phyloP scores from a whole-genome alignment of 2,888 invertebrate genomes.

The Drosophila maculinotata region DNA sequence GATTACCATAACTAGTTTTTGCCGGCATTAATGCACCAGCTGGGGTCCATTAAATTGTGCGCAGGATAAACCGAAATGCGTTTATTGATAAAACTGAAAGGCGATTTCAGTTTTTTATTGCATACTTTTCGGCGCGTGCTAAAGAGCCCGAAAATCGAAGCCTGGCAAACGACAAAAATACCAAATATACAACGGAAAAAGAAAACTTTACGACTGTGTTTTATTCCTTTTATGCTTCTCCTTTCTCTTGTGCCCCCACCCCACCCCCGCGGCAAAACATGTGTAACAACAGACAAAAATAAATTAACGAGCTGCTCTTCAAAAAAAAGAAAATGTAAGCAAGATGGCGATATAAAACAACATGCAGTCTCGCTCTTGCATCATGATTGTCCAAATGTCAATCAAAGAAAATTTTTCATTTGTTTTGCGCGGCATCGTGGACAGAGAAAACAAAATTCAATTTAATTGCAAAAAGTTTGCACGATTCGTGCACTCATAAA shows the following conservation, averaged over 20 bases:
- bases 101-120: conserved; percentile 44
- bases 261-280: conserved; percentile 17
- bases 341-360: conserved; percentile 6
- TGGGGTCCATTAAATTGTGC: conserved; percentile 27
- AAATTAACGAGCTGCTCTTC: conserved; percentile 53
- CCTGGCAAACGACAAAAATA: background rate
- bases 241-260: conserved; percentile 13
- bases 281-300: conserved; percentile 45
- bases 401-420: conserved; percentile 46
- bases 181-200: conserved; percentile 26
- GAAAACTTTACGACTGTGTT: conserved; percentile 42
- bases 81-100: conserved; percentile 59
- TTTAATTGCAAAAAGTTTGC: conserved; percentile 53
- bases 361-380: conserved; percentile 3
- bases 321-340: conserved; percentile 7
- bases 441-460: conserved; percentile 30
- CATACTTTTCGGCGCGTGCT: conserved; percentile 48
- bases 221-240: conserved; percentile 28
- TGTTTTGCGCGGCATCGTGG: conserved; percentile 13
- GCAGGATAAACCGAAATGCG: conserved; percentile 35
- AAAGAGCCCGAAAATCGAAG: conserved; percentile 34
- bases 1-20: conserved; percentile 13
- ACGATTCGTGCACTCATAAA: conserved; percentile 45
- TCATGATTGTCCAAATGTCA: conserved; percentile 34
- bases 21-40: background rate